These are phyloP conservation scores for Tachina fera DNA, from an alignment of 2,888 invertebrate species.

Conservation along the genomic window DNA sequence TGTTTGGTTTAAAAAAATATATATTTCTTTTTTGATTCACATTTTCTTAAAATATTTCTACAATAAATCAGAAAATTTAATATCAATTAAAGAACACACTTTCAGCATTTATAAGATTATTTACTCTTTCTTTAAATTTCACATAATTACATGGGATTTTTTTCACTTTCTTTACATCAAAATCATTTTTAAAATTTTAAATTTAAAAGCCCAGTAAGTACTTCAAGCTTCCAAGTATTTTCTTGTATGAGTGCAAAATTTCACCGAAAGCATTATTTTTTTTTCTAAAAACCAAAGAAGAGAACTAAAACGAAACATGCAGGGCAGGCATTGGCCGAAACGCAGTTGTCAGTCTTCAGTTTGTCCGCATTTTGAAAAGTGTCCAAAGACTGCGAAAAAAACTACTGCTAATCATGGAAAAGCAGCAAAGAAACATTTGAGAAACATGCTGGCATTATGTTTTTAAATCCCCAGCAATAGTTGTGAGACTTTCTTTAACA, in stretches of 20 bases:
- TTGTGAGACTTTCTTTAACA: constrained; percentile 10
- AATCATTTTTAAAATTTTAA: not conserved
- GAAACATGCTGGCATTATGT: constrained; percentile 44
- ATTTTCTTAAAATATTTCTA: constrained; percentile 65
- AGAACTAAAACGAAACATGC: constrained; percentile 11
- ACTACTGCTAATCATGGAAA: constrained; percentile 55
- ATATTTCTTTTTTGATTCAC: constrained; percentile 28
- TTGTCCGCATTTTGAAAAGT: constrained; percentile 71
- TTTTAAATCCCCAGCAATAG: constrained; percentile 6
- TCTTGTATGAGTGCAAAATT: constrained; percentile 26
- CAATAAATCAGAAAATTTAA: constrained; percentile 8
- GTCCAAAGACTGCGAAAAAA: constrained; percentile 49
- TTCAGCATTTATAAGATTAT: constrained; percentile 39
- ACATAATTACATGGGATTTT: not conserved
- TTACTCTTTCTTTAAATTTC: constrained; percentile 2
- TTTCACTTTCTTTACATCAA: not conserved
- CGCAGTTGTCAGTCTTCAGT: constrained; percentile 73
- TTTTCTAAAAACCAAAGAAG: not conserved
- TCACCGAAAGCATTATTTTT: constrained; percentile 18
- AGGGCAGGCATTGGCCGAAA: constrained; percentile 10
- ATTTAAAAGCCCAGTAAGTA: not conserved
- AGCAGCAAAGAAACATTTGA: constrained; percentile 41
- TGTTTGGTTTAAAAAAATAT: constrained; percentile 49
- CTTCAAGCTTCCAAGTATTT: constrained; percentile 37
- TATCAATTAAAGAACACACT: constrained; percentile 9